Conservation (phyloP, 2,797 vertebrate genomes). For the Sebastes alutus region DNA sequence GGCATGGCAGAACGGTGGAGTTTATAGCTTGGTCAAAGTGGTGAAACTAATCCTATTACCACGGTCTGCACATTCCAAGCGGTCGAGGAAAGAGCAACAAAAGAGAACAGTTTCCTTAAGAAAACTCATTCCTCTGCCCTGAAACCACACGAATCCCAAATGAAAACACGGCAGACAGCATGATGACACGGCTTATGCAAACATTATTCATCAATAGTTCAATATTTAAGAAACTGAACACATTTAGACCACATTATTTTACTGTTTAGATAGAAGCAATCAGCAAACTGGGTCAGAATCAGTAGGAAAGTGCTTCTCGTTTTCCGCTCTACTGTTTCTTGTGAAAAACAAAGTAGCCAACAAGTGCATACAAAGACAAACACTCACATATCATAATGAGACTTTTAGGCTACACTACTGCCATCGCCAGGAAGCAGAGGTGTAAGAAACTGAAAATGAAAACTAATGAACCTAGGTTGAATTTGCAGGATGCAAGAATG, state of each 20-base stretch:
- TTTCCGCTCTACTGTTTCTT: neutral
- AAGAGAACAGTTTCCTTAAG: slow-evolving; percentile 3
- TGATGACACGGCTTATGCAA: neutral
- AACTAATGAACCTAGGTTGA: neutral
- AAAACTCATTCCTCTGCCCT: slow-evolving; percentile 13
- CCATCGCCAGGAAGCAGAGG: slow-evolving; percentile 16
- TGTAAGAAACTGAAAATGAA: neutral
- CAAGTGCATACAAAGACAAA: neutral
- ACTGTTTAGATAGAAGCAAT: neutral
- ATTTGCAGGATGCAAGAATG: neutral
- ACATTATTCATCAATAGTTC: neutral
- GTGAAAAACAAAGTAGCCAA: neutral
- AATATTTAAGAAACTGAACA: neutral
- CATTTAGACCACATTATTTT: neutral
- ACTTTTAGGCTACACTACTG: neutral
- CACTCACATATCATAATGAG: neutral
- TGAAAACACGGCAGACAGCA: neutral
- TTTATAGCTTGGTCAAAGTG: slow-evolving; percentile 33
- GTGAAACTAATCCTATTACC: slow-evolving; percentile 62
- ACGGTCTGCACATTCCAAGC: slow-evolving; percentile 42
- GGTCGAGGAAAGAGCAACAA: slow-evolving; percentile 28
- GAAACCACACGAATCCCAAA: neutral
- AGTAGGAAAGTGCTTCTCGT: neutral
- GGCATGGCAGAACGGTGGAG: slow-evolving; percentile 24
- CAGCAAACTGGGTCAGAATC: neutral